Evolutionary conservation across 2,888 invertebrate species (phyloP).

Genomic region (Pristionchus exspectatus): DNA sequence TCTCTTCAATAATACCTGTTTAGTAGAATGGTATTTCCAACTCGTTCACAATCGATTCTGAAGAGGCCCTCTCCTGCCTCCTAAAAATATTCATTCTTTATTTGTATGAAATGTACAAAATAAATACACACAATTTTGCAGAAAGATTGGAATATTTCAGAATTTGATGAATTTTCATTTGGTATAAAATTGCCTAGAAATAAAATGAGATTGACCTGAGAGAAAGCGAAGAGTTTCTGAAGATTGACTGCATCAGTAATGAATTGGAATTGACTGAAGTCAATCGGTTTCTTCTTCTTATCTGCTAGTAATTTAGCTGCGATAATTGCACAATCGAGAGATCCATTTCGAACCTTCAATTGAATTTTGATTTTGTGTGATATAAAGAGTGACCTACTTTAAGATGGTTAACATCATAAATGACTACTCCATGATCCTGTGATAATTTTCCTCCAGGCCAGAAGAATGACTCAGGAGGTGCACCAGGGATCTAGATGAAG

Average conservation of each 20-base stretch:
- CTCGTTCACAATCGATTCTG: constrained; percentile 78
- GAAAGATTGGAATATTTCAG: neutral
- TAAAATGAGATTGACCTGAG: constrained; percentile 60
- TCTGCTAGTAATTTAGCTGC: constrained; percentile 72
- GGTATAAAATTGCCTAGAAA: too few species aligned
- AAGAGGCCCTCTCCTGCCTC: constrained; percentile 79
- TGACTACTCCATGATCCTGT: constrained; percentile 77
- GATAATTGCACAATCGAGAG: constrained; percentile 76
- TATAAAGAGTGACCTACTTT: constrained; percentile 59
- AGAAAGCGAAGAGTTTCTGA: constrained; percentile 79
- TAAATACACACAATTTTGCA: too few species aligned
- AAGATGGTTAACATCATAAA: constrained; percentile 78
- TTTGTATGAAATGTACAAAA: neutral
- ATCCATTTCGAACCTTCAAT: constrained; percentile 69
- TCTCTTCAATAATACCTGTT: constrained; percentile 62
- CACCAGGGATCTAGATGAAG: constrained; percentile 71
- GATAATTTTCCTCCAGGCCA: constrained; percentile 77
- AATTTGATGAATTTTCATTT: neutral
- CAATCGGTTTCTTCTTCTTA: constrained; percentile 75
- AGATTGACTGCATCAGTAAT: constrained; percentile 79
- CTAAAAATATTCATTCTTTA: constrained; percentile 49
- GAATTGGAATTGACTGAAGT: constrained; percentile 78
- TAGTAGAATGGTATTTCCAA: constrained; percentile 77
- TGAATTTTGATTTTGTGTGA: too few species aligned
- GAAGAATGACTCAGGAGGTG: constrained; percentile 73